Evolutionary conservation across 2,797 vertebrate species (phyloP).

Genomic region (Hipposideros larvatus): DNA sequence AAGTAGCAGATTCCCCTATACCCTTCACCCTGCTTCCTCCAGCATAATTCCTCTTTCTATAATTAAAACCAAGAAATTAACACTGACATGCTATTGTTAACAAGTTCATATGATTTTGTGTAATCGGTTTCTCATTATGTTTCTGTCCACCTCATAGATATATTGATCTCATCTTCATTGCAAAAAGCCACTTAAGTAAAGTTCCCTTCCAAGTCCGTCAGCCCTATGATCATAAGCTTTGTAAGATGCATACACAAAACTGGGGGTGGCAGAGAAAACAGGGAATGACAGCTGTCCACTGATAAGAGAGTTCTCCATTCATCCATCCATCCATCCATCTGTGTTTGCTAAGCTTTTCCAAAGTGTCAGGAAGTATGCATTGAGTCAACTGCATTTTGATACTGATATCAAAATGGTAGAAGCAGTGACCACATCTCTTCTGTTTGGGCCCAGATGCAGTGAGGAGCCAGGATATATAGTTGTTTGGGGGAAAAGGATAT

Average conservation of each 20-base stretch:
- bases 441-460: background rate
- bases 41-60: background rate
- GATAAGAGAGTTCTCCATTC: background rate
- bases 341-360: background rate
- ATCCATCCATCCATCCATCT: too few relatives aligned
- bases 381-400: background rate
- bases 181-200: conserved; percentile 40
- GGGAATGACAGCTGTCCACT: background rate
- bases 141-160: conserved; percentile 29
- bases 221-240: background rate
- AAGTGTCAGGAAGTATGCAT: background rate
- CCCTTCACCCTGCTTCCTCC: background rate
- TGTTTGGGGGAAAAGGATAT: conserved; percentile 20
- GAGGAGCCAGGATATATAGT: background rate
- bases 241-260: conserved; percentile 26
- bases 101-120: background rate
- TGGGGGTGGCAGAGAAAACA: background rate
- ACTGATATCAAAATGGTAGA: background rate
- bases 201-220: conserved; percentile 20
- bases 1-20: background rate
- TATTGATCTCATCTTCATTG: conserved; percentile 20
- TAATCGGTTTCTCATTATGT: conserved; percentile 39
- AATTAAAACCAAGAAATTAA: conserved; percentile 53
- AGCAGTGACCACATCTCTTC: background rate
- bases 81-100: conserved; percentile 13